These are phyloP conservation scores for Labia minor DNA, from an alignment of 2,888 invertebrate genomes.

Conservation along the genomic window DNA sequence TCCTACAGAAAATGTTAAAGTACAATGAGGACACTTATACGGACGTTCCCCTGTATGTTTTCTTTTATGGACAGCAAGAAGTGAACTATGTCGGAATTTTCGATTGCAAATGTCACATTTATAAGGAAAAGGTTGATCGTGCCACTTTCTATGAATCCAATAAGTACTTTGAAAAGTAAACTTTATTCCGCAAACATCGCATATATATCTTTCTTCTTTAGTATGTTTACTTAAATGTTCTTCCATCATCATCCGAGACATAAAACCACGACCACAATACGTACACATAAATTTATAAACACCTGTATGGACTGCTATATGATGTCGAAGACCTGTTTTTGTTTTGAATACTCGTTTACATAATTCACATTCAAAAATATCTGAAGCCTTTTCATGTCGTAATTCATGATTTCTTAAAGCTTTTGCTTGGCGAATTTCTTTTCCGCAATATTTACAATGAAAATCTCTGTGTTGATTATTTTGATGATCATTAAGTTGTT, in stretches of 20 bases:
- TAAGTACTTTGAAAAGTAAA: conserved; percentile 28
- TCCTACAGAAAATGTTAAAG: conserved; percentile 37
- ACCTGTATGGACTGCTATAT: conserved; percentile 27
- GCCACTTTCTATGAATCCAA: conserved; percentile 29
- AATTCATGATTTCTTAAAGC: conserved; percentile 26
- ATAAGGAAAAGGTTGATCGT: conserved; percentile 28
- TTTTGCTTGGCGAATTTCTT: conserved; percentile 24
- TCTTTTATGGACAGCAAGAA: conserved; percentile 35
- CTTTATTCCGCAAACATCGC: conserved; percentile 28
- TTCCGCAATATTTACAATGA: conserved; percentile 26
- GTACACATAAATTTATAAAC: conserved; percentile 27
- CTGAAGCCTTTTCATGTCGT: conserved; percentile 24
- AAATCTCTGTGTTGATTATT: conserved; percentile 24
- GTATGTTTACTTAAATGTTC: conserved; percentile 28
- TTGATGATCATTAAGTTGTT: conserved; percentile 24
- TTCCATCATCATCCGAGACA: conserved; percentile 27
- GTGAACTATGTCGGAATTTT: conserved; percentile 27
- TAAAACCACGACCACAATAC: conserved; percentile 27
- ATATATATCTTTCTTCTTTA: conserved; percentile 27
- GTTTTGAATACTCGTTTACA: conserved; percentile 27
- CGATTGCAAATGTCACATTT: conserved; percentile 27
- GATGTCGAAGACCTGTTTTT: conserved; percentile 26
- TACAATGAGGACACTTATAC: conserved; percentile 39
- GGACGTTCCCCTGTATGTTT: conserved; percentile 39
- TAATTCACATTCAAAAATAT: conserved; percentile 25